Conservation (phyloP, 1,140 invertebrate species). For the Lasioglossum baleicum region DNA sequence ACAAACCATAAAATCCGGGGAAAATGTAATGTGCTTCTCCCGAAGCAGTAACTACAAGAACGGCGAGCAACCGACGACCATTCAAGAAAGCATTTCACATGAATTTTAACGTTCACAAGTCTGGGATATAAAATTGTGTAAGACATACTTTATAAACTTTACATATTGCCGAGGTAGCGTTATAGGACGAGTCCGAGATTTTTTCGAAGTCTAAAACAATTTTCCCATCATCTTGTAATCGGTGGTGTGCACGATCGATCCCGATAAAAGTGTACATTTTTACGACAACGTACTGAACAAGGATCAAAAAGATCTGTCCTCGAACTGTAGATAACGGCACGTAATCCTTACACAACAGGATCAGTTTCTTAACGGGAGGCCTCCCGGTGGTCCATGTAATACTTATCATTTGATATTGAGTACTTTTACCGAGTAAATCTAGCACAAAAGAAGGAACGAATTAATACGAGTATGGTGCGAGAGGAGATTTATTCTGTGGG, state of each 20-base stretch:
- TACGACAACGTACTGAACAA: neutral
- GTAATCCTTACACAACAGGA: slow-evolving; percentile 7
- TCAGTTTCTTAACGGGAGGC: neutral
- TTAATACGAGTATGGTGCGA: neutral
- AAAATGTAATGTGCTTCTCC: neutral
- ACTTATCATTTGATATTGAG: slow-evolving; percentile 17
- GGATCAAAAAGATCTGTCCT: neutral
- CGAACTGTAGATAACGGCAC: slow-evolving; percentile 18
- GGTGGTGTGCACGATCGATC: slow-evolving; percentile 15
- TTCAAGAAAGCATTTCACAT: slow-evolving; percentile 20
- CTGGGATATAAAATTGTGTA: slow-evolving; percentile 8
- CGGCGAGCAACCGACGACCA: neutral
- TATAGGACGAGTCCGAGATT: neutral
- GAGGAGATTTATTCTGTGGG: slow-evolving; percentile 1
- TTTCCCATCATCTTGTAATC: slow-evolving; percentile 22
- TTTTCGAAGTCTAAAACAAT: slow-evolving; percentile 18
- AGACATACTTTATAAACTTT: slow-evolving; percentile 27
- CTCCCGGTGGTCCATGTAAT: neutral
- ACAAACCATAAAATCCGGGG: no score
- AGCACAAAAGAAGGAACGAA: slow-evolving; percentile 13
- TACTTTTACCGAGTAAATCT: neutral
- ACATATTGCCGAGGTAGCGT: neutral
- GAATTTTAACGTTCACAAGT: slow-evolving; percentile 15
- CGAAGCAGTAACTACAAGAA: neutral
- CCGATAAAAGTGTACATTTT: slow-evolving; percentile 23